These are phyloP conservation scores for Steromphala cineraria DNA, from an alignment of 2,888 invertebrate species.

Conservation along the genomic window DNA sequence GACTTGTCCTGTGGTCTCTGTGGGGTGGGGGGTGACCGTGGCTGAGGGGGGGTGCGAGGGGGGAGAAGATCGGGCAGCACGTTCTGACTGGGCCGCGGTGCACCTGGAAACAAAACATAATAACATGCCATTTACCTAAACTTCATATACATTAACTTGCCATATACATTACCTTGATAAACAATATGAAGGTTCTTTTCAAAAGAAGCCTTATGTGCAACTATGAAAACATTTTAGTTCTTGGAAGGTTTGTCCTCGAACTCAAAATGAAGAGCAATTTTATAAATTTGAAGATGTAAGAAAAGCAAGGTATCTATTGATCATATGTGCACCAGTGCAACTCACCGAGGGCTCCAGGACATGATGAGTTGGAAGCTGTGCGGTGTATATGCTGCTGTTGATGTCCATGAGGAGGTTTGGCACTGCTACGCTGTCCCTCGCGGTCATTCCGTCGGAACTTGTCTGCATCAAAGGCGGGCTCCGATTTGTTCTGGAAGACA, in stretches of 20 bases:
- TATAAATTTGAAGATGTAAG: too few relatives aligned
- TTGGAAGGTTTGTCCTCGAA: too few relatives aligned
- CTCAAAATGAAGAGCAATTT: too few relatives aligned
- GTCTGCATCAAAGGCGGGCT: constrained; percentile 51
- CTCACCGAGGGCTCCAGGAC: constrained; percentile 62
- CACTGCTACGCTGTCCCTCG: constrained; percentile 47
- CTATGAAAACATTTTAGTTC: too few relatives aligned
- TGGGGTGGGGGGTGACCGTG: constrained; percentile 81
- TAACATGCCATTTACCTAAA: too few relatives aligned
- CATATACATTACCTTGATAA: too few relatives aligned
- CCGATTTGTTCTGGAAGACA: constrained; percentile 59
- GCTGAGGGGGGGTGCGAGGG: constrained; percentile 77
- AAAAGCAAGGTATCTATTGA: too few relatives aligned
- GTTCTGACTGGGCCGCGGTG: constrained; percentile 77
- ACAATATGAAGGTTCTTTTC: too few relatives aligned
- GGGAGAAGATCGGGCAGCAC: constrained; percentile 96
- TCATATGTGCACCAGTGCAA: background rate
- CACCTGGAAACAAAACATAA: constrained; percentile 43
- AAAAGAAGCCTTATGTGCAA: too few relatives aligned
- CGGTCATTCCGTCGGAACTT: constrained; percentile 49
- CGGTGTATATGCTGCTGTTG: constrained; percentile 35
- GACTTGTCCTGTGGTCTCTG: constrained; percentile 90
- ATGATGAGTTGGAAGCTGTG: constrained; percentile 56
- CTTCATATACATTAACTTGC: too few relatives aligned
- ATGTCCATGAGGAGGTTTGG: constrained; percentile 46